Percentiles rank a stretch among this genome's conserved stretches.
Evolutionary conservation across 2,113 vertebrate genomes (phyloP).

Genomic region (Rhea americana): DNA sequence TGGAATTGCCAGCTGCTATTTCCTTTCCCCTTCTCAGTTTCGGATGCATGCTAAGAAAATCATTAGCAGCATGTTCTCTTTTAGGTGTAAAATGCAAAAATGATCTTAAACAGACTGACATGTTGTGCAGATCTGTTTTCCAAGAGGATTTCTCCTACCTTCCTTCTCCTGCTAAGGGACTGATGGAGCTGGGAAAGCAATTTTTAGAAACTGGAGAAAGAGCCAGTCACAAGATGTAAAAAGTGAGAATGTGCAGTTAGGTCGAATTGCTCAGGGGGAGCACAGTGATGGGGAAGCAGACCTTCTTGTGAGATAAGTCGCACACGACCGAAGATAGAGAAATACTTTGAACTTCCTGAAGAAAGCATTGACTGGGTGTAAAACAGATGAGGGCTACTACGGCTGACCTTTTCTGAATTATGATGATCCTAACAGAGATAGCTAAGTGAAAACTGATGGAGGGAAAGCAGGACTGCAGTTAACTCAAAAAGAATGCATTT

Average conservation of each 20-base stretch:
- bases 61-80: rapidly evolving
- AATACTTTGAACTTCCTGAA: conserved; percentile 38
- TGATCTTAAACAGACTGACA: background rate
- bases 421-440: conserved; percentile 39
- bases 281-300: background rate
- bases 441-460: conserved; percentile 67
- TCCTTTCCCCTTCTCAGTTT: background rate
- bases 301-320: background rate
- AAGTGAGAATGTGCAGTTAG: background rate
- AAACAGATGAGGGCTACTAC: conserved; percentile 40
- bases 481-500: background rate
- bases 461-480: conserved; percentile 47
- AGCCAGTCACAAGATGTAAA: background rate
- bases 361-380: background rate
- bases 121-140: background rate
- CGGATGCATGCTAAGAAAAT: background rate
- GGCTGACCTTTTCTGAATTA: conserved; percentile 56
- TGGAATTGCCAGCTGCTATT: background rate
- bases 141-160: background rate
- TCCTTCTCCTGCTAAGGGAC: background rate
- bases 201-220: background rate
- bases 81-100: background rate
- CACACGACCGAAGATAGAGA: background rate
- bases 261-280: background rate
- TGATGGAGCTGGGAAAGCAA: background rate